Percentiles rank a stretch among this genome's conserved stretches.
These are phyloP conservation scores for Lasiommata megera DNA, from an alignment of 2,888 invertebrate species.

Conservation along the genomic window DNA sequence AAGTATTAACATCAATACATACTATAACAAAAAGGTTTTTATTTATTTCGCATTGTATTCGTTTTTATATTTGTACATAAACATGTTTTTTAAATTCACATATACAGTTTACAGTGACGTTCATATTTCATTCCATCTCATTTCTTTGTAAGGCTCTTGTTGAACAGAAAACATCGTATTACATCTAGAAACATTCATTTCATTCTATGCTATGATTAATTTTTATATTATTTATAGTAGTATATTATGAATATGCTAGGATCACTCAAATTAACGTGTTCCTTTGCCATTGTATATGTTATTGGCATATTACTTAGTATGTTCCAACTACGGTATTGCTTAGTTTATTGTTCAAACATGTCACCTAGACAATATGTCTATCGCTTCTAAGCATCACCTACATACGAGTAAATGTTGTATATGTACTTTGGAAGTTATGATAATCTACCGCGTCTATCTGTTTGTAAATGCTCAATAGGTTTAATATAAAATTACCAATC, in stretches of 20 bases:
- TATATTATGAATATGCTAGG: not conserved
- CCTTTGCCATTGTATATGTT: no score
- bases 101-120: not conserved
- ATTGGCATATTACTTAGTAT: no score
- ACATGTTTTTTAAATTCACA: constrained; percentile 5
- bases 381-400: no score
- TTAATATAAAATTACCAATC: no score
- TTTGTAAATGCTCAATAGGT: no score
- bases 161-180: not conserved
- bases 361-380: no score
- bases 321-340: no score
- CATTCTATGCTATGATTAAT: not conserved
- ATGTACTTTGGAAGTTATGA: no score
- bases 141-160: constrained; percentile 6
- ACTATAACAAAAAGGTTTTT: constrained; percentile 21
- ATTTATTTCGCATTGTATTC: constrained; percentile 28
- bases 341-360: no score
- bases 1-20: not conserved
- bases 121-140: constrained; percentile 16
- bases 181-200: not conserved
- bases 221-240: not conserved
- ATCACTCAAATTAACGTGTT: not conserved
- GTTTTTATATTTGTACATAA: constrained; percentile 26
- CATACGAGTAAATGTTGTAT: no score
- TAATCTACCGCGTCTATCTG: no score